phyloP scores from a whole-genome alignment of 2,797 vertebrate genomes.

The Bovichtus variegatus region DNA sequence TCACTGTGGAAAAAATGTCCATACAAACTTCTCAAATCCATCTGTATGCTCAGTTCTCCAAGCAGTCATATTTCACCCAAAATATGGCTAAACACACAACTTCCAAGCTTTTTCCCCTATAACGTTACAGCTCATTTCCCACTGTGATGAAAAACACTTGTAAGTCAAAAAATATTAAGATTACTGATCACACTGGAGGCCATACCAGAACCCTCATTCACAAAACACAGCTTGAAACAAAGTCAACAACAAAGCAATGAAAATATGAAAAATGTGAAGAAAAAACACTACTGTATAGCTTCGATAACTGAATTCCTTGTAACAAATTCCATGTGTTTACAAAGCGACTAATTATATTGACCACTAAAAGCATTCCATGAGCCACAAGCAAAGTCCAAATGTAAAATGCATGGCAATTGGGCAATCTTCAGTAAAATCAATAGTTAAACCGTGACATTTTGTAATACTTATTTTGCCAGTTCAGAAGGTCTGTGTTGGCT shows the following conservation, averaged over 20 bases:
- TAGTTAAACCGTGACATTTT: conserved; percentile 25
- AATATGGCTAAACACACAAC: conserved; percentile 28
- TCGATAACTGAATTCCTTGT: conserved; percentile 33
- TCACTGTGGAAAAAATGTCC: conserved; percentile 27
- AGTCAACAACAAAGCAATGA: conserved; percentile 48
- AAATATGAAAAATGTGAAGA: conserved; percentile 26
- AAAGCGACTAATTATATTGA: conserved; percentile 46
- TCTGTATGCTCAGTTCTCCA: conserved; percentile 11
- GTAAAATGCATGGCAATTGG: conserved; percentile 27
- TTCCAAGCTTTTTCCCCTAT: conserved; percentile 23
- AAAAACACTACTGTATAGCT: conserved; percentile 22
- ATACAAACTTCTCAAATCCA: conserved; percentile 17
- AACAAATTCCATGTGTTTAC: conserved; percentile 53
- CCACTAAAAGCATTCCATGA: conserved; percentile 55
- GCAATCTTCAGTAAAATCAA: conserved; percentile 34
- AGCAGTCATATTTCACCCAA: conserved; percentile 32
- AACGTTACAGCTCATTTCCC: conserved; percentile 53
- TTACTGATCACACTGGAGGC: conserved; percentile 22
- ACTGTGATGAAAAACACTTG: conserved; percentile 59
- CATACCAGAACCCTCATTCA: conserved; percentile 41
- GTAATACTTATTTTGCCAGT: conserved; percentile 13
- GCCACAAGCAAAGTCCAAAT: conserved; percentile 38
- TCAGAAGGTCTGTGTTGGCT: not conserved
- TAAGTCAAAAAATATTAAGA: conserved; percentile 56
- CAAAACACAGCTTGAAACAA: conserved; percentile 51